phyloP scores from a whole-genome alignment of 2,797 vertebrate species.

The Lithobates pipiens region DNA sequence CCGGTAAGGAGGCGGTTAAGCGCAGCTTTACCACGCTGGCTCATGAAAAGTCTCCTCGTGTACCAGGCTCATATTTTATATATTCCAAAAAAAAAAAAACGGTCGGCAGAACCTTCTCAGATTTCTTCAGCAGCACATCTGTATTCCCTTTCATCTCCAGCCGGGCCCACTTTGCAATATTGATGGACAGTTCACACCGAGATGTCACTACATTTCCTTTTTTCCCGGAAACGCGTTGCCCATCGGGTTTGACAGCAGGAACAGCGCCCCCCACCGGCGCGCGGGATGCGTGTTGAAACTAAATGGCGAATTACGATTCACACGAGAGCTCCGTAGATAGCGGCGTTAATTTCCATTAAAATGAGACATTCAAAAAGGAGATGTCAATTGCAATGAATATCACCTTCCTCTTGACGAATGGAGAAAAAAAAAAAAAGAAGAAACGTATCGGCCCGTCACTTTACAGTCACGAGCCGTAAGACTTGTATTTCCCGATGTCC shows the following conservation, averaged over 20 bases:
- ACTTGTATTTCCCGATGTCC: background rate
- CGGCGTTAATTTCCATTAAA: constrained; percentile 38
- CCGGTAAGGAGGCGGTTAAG: too few species aligned
- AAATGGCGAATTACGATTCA: constrained; percentile 39
- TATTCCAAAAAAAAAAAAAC: too few species aligned
- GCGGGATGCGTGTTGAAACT: constrained; percentile 3
- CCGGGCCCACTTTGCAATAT: background rate
- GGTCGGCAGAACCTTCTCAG: background rate
- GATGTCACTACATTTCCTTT: constrained; percentile 6
- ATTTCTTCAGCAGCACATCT: background rate
- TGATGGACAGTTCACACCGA: constrained; percentile 14
- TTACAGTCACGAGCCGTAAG: background rate
- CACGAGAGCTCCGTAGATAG: constrained; percentile 8
- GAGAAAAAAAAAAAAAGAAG: background rate
- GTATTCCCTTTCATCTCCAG: background rate
- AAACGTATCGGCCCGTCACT: background rate
- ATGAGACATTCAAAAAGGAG: constrained; percentile 17
- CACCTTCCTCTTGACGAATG: constrained; percentile 28
- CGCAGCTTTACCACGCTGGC: too few species aligned
- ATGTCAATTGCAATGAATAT: constrained; percentile 27
- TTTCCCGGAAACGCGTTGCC: background rate
- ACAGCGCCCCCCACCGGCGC: background rate
- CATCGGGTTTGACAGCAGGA: background rate
- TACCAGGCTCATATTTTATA: too few species aligned
- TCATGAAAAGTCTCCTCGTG: too few species aligned